Percentiles rank a stretch among this genome's conserved stretches.
Evolutionary conservation across 2,113 vertebrate species (phyloP).

Genomic region (Apodemus sylvaticus): DNA sequence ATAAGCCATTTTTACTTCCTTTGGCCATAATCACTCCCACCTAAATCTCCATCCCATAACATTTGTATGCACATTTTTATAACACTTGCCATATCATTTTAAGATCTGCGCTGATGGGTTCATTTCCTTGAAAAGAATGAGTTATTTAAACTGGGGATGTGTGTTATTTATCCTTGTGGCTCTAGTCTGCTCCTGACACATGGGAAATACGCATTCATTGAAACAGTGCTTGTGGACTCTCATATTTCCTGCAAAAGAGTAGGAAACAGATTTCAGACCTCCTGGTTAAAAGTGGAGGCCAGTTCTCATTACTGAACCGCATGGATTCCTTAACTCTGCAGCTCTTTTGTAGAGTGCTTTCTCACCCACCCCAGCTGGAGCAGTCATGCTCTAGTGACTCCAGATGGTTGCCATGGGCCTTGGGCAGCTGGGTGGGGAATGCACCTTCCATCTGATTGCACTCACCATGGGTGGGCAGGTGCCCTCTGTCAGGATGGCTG

Average conservation of each 20-base stretch:
- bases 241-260: not conserved
- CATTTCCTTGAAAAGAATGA: not conserved
- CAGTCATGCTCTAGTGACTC: slow-evolving; percentile 54
- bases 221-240: not conserved
- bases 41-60: not conserved
- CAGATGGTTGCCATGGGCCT: slow-evolving; percentile 71
- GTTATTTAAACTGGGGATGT: not conserved
- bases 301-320: not conserved
- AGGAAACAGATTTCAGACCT: not conserved
- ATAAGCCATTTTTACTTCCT: not conserved
- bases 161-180: not conserved
- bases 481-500: slow-evolving; percentile 73
- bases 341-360: not conserved
- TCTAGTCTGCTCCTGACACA: not conserved
- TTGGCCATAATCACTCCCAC: not conserved
- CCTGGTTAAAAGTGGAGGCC: not conserved
- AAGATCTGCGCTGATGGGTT: not conserved
- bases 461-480: slow-evolving; percentile 65
- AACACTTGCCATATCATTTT: not conserved
- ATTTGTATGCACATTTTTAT: not conserved
- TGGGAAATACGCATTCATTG: not conserved
- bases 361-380: slow-evolving; percentile 60
- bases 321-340: slow-evolving; percentile 31
- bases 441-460: slow-evolving; percentile 68
- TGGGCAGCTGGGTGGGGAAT: slow-evolving; percentile 71